Percentiles rank a stretch among this genome's conserved stretches.
phyloP scores from a whole-genome alignment of 2,797 vertebrate species.

The Myiothlypis coronata region DNA sequence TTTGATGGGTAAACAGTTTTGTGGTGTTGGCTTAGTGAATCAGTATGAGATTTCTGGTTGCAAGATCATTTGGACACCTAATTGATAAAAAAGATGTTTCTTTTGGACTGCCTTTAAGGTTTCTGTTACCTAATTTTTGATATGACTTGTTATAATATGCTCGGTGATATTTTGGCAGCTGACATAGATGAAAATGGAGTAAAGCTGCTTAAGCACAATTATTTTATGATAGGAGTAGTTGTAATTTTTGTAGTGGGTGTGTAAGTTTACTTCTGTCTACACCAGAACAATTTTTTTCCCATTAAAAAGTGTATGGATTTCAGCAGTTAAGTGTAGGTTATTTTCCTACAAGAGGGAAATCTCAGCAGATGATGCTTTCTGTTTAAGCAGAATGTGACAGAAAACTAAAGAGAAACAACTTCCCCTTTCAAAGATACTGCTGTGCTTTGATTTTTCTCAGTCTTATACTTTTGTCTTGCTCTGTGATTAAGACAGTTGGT shows the following conservation, averaged over 20 bases:
- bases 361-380: background rate
- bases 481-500: background rate
- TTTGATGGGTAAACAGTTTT: background rate
- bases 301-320: background rate
- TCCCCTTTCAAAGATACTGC: background rate
- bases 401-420: background rate
- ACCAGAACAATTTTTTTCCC: background rate
- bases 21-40: background rate
- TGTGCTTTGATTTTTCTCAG: background rate
- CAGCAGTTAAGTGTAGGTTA: background rate
- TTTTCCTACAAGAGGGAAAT: background rate
- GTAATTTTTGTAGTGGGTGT: background rate
- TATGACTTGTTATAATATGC: background rate
- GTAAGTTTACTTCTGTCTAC: background rate
- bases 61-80: background rate
- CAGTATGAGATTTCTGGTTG: background rate
- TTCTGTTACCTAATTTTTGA: background rate
- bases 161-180: background rate
- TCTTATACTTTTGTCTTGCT: background rate
- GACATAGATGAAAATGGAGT: background rate
- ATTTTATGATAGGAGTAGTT: background rate
- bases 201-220: background rate
- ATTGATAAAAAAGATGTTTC: background rate
- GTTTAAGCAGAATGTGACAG: background rate
- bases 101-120: background rate